Base-by-base conservation (phyloP, 64 coral and sea anemone genomes). In the Stichodactyla helianthus region DNA sequence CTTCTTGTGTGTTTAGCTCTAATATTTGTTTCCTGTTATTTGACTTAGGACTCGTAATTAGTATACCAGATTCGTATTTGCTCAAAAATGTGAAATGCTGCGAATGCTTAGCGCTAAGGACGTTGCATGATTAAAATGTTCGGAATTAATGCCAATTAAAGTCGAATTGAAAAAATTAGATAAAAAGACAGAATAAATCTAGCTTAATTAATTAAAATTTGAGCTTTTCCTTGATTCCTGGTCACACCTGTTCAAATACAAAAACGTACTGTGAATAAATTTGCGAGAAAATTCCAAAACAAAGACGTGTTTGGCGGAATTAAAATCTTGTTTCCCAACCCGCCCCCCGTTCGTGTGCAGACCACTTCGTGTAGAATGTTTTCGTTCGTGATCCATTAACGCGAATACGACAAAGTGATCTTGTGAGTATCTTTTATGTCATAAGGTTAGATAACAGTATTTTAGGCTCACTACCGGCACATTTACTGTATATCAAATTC, bases 381-480 rank as follows among this genome's bases (percentile, higher is more conserved):
- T 52, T 81, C 50, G 13, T 81, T 53, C 78, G 50, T 81, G 52
- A 81, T 81, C 78, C 78, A 81, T 81, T 81, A 81, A 81, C 19
- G 52, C 35, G 68, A 74, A 81, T 50, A 81, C 17, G 78, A 81
- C 78, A 20, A 81, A 81, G 68, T 74, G 68, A 74, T 74, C 68
- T 74, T 74, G 20, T 74, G 27, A 74, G 62, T 74, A 74, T 74
- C 68, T 74, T 74, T 74, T 27, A 23, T 68, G 68, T 74, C 68
- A 74, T 53, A 54, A 81, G 78, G 35, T 52, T 51, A 81, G 78
- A 81, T 81, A 81, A 81, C 78, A 19, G 78, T 81, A 54, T 81
- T 81, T 81, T 81, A 52, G 6, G 18, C n/a, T 81, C 50, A 19
- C 50, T 81, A 81, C 52, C 78, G 78, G 78, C 78, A 52, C 50